These are phyloP conservation scores for Sciurus carolinensis DNA, from an alignment of 2,797 vertebrate genomes.

Conservation along the genomic window DNA sequence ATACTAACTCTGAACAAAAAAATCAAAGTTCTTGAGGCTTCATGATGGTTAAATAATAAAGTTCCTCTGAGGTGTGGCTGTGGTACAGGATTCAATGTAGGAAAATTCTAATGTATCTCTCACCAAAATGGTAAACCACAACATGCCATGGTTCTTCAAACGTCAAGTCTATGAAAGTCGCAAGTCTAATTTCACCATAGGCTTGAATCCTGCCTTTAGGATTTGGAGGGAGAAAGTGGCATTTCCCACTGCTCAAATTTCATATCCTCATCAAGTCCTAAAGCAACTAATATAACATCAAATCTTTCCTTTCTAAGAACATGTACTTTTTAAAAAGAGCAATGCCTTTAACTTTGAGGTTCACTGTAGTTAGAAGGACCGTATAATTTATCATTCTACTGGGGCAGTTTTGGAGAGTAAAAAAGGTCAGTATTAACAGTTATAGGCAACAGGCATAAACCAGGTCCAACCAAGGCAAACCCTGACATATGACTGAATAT, in stretches of 20 bases:
- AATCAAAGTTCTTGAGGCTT: conserved; percentile 36
- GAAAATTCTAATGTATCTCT: neutral
- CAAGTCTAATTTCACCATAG: conserved; percentile 38
- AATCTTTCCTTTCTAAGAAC: conserved; percentile 38
- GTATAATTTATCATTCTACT: conserved; percentile 39
- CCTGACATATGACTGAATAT: neutral
- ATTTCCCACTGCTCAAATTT: conserved; percentile 35
- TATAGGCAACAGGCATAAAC: conserved; percentile 32
- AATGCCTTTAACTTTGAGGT: conserved; percentile 46
- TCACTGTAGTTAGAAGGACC: neutral
- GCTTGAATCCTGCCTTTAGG: neutral
- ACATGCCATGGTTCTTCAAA: neutral
- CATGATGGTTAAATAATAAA: conserved; percentile 8
- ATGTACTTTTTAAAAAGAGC: neutral
- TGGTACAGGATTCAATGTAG: neutral
- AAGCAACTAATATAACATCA: neutral
- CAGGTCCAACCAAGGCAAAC: neutral
- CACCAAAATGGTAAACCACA: conserved; percentile 15
- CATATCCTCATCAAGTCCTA: neutral
- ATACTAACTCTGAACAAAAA: conserved; percentile 26
- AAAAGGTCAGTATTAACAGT: neutral
- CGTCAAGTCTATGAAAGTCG: neutral
- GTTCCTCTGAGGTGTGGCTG: neutral
- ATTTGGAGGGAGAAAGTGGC: neutral
- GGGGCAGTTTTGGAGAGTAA: neutral